A percentile compares a stretch with the other conserved stretches of the same genome.
Conservation (phyloP, 2,113 vertebrate species). For the Physeter macrocephalus region DNA sequence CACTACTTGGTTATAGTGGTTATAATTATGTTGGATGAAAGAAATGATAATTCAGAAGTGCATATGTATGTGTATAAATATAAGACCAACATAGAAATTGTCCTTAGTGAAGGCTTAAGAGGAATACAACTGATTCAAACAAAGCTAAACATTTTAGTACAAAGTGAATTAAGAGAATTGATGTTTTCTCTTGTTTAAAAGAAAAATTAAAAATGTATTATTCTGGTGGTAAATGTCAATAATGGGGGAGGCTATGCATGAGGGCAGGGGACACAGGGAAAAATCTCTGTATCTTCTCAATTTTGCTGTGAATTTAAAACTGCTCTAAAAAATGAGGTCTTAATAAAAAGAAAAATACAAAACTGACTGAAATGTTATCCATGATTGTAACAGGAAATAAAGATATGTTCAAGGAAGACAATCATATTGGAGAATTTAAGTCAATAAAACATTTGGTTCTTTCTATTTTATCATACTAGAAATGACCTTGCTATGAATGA, state of each 20-base stretch:
- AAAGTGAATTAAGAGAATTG: not conserved
- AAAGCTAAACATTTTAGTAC: not conserved
- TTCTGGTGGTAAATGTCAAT: not conserved
- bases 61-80: not conserved
- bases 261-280: too few species aligned
- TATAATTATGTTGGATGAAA: not conserved
- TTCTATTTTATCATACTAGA: not conserved
- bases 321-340: not conserved
- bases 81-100: not conserved
- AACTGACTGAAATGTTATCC: not conserved
- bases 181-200: not conserved
- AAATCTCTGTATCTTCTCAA: not conserved
- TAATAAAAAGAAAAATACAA: not conserved
- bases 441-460: not conserved
- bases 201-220: not conserved
- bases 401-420: not conserved
- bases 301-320: not conserved
- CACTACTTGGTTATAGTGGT: not conserved
- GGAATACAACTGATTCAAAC: not conserved
- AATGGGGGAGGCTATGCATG: not conserved
- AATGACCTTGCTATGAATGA: not conserved
- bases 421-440: not conserved
- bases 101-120: not conserved
- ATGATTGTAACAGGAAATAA: not conserved
- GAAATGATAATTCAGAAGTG: not conserved